Conservation (phyloP, 92 coral and sea anemone species). For the Palythoa heliodiscus region DNA sequence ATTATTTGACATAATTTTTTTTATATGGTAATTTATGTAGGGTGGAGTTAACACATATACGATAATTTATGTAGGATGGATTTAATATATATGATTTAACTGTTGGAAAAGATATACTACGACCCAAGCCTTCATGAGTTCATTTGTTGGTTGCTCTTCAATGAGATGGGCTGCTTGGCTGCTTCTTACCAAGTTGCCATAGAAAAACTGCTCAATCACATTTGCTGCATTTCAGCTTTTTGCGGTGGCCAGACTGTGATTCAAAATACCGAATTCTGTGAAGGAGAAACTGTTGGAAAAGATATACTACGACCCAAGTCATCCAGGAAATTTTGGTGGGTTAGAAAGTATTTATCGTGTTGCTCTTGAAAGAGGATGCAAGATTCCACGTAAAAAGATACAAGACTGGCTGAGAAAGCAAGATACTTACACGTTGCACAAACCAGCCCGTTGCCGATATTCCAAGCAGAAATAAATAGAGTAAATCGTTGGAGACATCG, state of each 20-base stretch:
- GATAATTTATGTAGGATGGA: too few relatives aligned
- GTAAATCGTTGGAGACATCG: conserved; percentile 35
- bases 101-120: too few relatives aligned
- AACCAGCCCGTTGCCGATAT: conserved; percentile 42
- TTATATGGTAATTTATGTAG: too few relatives aligned
- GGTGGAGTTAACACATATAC: too few relatives aligned
- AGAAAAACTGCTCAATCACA: conserved; percentile 38
- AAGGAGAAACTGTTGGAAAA: conserved; percentile 4
- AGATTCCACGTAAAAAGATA: conserved; percentile 20
- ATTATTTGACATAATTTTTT: too few relatives aligned
- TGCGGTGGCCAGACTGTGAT: not conserved
- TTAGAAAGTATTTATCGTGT: conserved; percentile 29
- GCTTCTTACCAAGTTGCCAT: not conserved
- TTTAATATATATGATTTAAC: too few relatives aligned
- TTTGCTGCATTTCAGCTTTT: conserved; percentile 26
- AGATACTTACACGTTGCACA: conserved; percentile 45
- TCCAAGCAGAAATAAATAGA: conserved; percentile 38
- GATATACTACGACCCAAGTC: not conserved
- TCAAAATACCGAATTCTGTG: too few relatives aligned
- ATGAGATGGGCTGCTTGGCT: too few relatives aligned
- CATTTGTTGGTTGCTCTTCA: too few relatives aligned
- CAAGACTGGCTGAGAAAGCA: conserved; percentile 3
- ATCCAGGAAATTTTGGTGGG: conserved; percentile 39
- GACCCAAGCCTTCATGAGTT: too few relatives aligned
- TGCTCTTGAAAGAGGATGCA: not conserved